Conservation (phyloP, 2,113 vertebrate genomes). For the Callaeas wilsoni region DNA sequence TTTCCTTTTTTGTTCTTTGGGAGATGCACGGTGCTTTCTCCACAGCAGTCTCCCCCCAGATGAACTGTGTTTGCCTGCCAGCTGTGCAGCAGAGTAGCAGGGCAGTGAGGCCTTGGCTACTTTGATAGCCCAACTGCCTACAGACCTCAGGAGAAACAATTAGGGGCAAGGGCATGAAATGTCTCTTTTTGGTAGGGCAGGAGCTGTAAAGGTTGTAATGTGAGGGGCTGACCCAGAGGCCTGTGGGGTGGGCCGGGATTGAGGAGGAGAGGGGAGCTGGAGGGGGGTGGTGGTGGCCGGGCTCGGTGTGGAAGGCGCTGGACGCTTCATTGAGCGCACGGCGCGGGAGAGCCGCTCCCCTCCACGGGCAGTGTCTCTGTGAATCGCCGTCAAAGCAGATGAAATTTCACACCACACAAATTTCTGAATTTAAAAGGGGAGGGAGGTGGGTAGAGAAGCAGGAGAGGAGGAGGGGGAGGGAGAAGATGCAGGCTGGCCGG, state of each 20-base stretch:
- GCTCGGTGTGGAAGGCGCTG: rapidly evolving
- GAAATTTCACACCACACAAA: slow-evolving; percentile 41
- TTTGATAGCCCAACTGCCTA: neutral
- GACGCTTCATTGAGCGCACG: neutral
- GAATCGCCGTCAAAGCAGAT: neutral
- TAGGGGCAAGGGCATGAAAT: neutral
- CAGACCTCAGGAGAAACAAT: neutral
- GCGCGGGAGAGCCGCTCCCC: neutral
- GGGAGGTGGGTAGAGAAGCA: neutral
- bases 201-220: neutral
- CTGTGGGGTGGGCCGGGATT: neutral
- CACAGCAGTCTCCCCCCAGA: neutral
- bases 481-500: neutral
- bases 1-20: neutral
- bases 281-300: neutral
- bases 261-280: neutral
- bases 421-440: slow-evolving; percentile 38
- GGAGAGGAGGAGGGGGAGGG: slow-evolving; percentile 15
- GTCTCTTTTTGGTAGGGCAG: neutral
- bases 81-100: neutral
- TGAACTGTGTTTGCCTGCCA: neutral
- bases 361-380: neutral
- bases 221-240: neutral
- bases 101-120: neutral
- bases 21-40: neutral